Percentiles rank a stretch among this genome's conserved stretches.
phyloP scores from a whole-genome alignment of 2,888 invertebrate genomes.

The Entomobrya multifasciata region DNA sequence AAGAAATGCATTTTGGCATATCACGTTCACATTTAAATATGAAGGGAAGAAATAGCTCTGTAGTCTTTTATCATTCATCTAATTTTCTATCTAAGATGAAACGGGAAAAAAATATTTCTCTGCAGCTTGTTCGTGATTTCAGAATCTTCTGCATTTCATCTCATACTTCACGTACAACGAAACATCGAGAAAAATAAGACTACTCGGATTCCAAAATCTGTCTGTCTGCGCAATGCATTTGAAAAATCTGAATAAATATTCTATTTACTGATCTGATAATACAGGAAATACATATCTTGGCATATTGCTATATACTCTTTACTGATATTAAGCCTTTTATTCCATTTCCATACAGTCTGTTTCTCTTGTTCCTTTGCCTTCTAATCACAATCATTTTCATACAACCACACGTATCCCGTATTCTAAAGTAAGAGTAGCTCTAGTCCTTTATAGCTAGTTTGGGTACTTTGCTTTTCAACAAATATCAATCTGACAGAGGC shows the following conservation, averaged over 20 bases:
- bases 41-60: neutral
- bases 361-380: neutral
- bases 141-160: neutral
- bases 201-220: too few species aligned
- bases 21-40: constrained; percentile 4
- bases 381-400: neutral
- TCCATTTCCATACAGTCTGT: neutral
- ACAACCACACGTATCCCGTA: neutral
- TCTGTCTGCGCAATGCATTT: too few species aligned
- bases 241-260: too few species aligned
- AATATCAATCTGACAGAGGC: constrained; percentile 65
- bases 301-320: neutral
- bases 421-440: too few species aligned
- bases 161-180: neutral
- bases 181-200: neutral
- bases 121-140: neutral
- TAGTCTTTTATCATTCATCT: constrained; percentile 17
- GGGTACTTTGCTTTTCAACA: too few species aligned
- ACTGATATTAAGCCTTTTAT: neutral
- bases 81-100: neutral
- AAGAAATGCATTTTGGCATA: constrained; percentile 23
- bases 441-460: too few species aligned
- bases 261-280: too few species aligned
- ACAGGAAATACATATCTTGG: too few species aligned
- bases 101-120: neutral